Percentiles rank a stretch among this genome's conserved stretches.
Conservation (phyloP, 2,888 invertebrate genomes). For the Metopia argyrocephala region DNA sequence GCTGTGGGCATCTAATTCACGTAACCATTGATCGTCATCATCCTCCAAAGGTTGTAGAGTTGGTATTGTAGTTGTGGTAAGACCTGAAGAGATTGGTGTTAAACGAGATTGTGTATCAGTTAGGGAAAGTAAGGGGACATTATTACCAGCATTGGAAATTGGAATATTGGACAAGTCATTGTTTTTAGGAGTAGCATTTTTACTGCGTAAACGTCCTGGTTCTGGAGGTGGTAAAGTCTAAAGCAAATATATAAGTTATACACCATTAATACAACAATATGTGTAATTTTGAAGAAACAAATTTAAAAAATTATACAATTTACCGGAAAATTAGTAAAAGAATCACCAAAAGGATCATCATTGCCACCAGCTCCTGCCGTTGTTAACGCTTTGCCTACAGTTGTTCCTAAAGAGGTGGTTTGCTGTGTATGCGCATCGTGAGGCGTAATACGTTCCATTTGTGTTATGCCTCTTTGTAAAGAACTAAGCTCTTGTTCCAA, state of each 20-base stretch:
- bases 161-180: constrained; percentile 42
- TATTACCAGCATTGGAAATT: constrained; percentile 57
- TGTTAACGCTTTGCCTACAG: constrained; percentile 18
- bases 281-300: too few species aligned
- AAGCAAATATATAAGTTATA: background rate
- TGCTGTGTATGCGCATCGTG: constrained; percentile 83
- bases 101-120: constrained; percentile 55
- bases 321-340: constrained; percentile 82
- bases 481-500: constrained; percentile 92
- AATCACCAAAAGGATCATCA: constrained; percentile 87
- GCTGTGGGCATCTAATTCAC: constrained; percentile 73
- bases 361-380: constrained; percentile 76
- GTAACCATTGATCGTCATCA: constrained; percentile 75
- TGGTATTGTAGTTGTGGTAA: background rate
- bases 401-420: constrained; percentile 68
- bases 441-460: constrained; percentile 91
- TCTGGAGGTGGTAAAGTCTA: constrained; percentile 78
- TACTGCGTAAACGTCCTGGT: constrained; percentile 76
- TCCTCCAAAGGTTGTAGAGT: constrained; percentile 64
- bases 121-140: constrained; percentile 68
- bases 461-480: constrained; percentile 90
- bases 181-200: constrained; percentile 70
- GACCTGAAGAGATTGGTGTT: constrained; percentile 30
- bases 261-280: too few species aligned
- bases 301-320: background rate